Evolutionary conservation across 1,140 invertebrate species (phyloP).

Genomic region (Sinonovacula constricta): DNA sequence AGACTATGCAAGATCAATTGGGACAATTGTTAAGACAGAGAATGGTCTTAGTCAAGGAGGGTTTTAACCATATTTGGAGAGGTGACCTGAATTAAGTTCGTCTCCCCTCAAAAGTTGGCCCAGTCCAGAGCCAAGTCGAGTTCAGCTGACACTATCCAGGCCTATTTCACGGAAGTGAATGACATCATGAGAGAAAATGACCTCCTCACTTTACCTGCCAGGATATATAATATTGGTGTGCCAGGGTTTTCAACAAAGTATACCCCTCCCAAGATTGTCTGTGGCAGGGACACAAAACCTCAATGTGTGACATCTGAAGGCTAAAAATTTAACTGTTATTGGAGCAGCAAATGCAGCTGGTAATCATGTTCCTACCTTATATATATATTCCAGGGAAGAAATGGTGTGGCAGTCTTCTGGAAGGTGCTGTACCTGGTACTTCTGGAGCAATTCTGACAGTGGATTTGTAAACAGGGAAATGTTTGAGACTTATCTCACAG

Average conservation of each 20-base stretch:
- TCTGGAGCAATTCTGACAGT: constrained; percentile 72
- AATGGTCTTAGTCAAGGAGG: constrained; percentile 13
- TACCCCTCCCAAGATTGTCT: constrained; percentile 15
- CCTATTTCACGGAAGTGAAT: constrained; percentile 43
- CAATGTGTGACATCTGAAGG: constrained; percentile 36
- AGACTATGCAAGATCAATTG: constrained; percentile 34
- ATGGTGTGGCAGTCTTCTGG: constrained; percentile 72
- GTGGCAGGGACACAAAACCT: not conserved
- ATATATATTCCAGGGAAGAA: constrained; percentile 62
- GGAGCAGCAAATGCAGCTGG: constrained; percentile 58
- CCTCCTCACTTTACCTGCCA: not conserved
- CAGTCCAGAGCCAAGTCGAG: constrained; percentile 20
- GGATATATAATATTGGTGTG: constrained; percentile 45
- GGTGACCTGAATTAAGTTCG: constrained; percentile 38
- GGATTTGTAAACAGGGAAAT: constrained; percentile 77
- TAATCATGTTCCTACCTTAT: constrained; percentile 58
- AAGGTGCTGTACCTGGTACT: constrained; percentile 74
- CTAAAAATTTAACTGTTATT: constrained; percentile 54
- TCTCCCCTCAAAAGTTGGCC: constrained; percentile 33
- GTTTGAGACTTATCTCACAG: constrained; percentile 78
- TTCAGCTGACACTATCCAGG: constrained; percentile 18
- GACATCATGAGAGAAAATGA: constrained; percentile 8
- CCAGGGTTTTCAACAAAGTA: constrained; percentile 29
- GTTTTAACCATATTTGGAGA: constrained; percentile 38
- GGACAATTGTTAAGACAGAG: constrained; percentile 11